A percentile compares a stretch with the other conserved stretches of the same genome.
phyloP scores from a whole-genome alignment of 2,113 vertebrate genomes.

The Ciconia stormi region DNA sequence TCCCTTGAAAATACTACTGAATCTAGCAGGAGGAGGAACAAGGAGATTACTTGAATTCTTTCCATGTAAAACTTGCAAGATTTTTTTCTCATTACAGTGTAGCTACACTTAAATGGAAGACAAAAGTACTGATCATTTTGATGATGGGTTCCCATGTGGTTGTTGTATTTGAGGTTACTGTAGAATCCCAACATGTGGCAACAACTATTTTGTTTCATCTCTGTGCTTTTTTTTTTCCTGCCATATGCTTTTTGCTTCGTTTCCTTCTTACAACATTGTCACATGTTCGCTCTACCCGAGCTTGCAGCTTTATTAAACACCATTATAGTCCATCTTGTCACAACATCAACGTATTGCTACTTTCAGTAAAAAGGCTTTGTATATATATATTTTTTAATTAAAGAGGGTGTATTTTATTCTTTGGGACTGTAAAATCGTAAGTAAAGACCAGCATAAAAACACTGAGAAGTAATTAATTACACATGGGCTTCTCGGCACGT shows the following conservation, averaged over 20 bases:
- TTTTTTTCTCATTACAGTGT: neutral
- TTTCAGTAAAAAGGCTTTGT: neutral
- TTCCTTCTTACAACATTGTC: neutral
- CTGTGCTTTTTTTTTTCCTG: neutral
- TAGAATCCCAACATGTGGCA: neutral
- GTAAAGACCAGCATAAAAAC: neutral
- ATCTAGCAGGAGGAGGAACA: neutral
- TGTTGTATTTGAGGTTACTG: neutral
- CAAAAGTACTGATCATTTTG: neutral
- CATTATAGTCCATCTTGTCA: neutral
- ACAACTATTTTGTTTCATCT: neutral
- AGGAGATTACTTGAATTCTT: neutral
- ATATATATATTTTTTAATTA: neutral
- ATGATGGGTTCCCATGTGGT: neutral
- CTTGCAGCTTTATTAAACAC: neutral
- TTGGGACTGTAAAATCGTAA: neutral
- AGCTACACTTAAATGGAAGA: neutral
- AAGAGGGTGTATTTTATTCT: neutral
- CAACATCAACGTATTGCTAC: neutral
- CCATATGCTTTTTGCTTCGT: neutral
- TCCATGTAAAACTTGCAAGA: neutral
- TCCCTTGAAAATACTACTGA: neutral
- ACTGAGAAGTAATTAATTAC: neutral
- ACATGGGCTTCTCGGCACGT: neutral
- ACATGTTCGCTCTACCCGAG: neutral